A percentile compares a stretch with the other conserved stretches of the same genome.
These are phyloP conservation scores for Drosophila falleni DNA, from an alignment of 2,888 invertebrate genomes.

Conservation along the genomic window DNA sequence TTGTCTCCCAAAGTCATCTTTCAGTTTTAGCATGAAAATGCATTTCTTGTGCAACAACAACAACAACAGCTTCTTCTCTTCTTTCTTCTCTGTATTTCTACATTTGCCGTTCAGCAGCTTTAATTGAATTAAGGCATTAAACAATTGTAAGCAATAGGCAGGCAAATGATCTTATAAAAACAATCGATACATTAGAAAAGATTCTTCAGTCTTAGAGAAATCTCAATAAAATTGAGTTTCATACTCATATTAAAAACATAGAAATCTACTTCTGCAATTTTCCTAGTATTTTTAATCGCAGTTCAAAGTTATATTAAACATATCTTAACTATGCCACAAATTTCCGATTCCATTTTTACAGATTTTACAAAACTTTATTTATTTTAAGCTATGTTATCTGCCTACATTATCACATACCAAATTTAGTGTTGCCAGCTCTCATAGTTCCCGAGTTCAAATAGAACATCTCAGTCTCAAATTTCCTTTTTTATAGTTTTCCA, in stretches of 20 bases:
- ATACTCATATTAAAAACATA: background rate
- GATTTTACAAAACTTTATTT: background rate
- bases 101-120: constrained; percentile 9
- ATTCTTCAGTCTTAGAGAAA: background rate
- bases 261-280: background rate
- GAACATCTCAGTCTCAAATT: background rate
- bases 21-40: constrained; percentile 66
- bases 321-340: background rate
- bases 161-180: constrained; percentile 18
- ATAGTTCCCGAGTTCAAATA: background rate
- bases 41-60: constrained; percentile 49
- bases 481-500: background rate
- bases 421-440: background rate
- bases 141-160: constrained; percentile 19
- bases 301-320: background rate
- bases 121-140: constrained; percentile 33
- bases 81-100: constrained; percentile 2
- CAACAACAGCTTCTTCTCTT: background rate
- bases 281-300: background rate
- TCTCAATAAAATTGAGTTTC: background rate
- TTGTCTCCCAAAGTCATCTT: constrained; percentile 49
- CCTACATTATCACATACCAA: background rate
- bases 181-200: background rate
- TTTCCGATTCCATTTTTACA: background rate
- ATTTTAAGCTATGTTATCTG: background rate